Conservation (phyloP, 2,888 invertebrate species). For the Cryptophagus acutangulus region DNA sequence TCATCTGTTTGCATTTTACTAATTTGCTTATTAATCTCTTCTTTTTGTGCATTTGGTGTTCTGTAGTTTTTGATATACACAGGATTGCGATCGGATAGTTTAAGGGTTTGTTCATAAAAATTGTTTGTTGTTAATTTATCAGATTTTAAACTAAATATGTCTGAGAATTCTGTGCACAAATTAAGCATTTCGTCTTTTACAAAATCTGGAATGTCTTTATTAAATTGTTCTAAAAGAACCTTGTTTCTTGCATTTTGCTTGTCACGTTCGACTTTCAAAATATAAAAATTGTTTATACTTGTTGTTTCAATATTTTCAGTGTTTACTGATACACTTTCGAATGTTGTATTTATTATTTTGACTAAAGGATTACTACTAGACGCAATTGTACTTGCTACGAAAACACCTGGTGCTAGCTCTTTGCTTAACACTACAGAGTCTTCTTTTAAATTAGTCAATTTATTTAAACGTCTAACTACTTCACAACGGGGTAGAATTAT, state of each 20-base stretch:
- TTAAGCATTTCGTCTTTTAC: slow-evolving; percentile 8
- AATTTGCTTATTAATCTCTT: slow-evolving; percentile 22
- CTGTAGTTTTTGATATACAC: slow-evolving; percentile 27
- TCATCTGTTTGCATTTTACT: slow-evolving; percentile 17
- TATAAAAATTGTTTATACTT: neutral
- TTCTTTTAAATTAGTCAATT: neutral
- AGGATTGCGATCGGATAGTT: slow-evolving; percentile 17
- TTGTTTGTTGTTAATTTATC: slow-evolving; percentile 24
- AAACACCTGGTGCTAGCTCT: slow-evolving; percentile 4
- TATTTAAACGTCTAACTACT: slow-evolving; percentile 5
- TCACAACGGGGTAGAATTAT: slow-evolving; percentile 10
- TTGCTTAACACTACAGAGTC: neutral
- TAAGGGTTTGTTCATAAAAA: slow-evolving; percentile 25
- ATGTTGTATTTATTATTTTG: slow-evolving; percentile 14
- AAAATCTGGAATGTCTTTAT: slow-evolving; percentile 5
- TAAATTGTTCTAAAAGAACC: slow-evolving; percentile 4
- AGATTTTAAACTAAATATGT: slow-evolving; percentile 21
- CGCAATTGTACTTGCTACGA: slow-evolving; percentile 10
- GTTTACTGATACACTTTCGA: neutral
- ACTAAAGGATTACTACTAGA: slow-evolving; percentile 8
- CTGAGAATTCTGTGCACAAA: slow-evolving; percentile 16
- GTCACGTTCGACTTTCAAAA: neutral
- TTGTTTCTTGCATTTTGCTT: neutral
- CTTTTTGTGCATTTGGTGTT: slow-evolving; percentile 18
- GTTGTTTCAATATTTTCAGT: neutral